These are phyloP conservation scores for Hirtodrosophila alboralis DNA, from an alignment of 2,888 invertebrate genomes.

Conservation along the genomic window DNA sequence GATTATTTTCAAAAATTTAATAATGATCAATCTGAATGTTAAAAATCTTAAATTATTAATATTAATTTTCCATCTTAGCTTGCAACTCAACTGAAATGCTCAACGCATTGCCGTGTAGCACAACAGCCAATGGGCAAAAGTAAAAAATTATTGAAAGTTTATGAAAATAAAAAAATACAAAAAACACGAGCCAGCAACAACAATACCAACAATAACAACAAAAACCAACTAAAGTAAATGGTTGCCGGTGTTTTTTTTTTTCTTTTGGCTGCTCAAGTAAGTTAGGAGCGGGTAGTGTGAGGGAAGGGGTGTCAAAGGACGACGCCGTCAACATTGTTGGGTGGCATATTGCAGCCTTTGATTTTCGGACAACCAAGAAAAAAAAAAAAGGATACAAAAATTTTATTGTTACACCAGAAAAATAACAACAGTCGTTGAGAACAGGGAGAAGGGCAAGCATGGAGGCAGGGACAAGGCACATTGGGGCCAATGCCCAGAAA, in stretches of 20 bases:
- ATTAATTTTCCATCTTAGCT: no score
- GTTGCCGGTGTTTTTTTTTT: constrained; percentile 63
- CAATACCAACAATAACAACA: no score
- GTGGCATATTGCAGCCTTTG: constrained; percentile 72
- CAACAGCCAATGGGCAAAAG: constrained; percentile 47
- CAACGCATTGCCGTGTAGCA: constrained; percentile 22
- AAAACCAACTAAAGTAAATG: constrained; percentile 47
- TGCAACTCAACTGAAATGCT: constrained; percentile 14
- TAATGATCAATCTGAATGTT: no score
- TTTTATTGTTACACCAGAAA: constrained; percentile 75
- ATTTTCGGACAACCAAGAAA: constrained; percentile 53
- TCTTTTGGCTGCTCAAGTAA: constrained; percentile 44
- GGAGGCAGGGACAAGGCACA: no score
- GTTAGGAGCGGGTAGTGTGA: neutral
- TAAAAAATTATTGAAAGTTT: constrained; percentile 74
- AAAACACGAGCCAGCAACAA: constrained; percentile 37
- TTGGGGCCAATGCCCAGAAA: no score
- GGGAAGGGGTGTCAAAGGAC: constrained; percentile 1
- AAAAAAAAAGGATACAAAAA: constrained; percentile 52
- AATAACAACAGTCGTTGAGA: constrained; percentile 63
- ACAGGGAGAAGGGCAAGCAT: constrained; percentile 4
- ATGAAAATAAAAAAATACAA: constrained; percentile 52
- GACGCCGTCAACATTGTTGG: constrained; percentile 44
- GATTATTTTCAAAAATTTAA: no score
- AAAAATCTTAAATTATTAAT: no score